Percentiles rank a stretch among this genome's conserved stretches.
These are phyloP conservation scores for Camponotus fellah DNA, from an alignment of 2,888 invertebrate species.

Conservation along the genomic window DNA sequence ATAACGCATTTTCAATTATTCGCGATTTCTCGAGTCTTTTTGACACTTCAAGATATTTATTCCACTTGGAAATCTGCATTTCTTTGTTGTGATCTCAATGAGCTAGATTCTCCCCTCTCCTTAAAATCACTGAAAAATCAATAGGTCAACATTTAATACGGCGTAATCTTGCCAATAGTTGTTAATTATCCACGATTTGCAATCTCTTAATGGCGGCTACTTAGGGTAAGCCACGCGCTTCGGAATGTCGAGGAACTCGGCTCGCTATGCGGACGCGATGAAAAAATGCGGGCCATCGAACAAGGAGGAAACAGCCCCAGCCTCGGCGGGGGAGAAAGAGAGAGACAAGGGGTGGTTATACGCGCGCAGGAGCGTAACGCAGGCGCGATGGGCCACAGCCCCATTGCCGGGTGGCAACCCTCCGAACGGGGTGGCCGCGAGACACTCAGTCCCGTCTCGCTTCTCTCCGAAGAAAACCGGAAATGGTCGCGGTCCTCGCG, in stretches of 20 bases:
- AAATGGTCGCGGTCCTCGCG: slow-evolving; percentile 57
- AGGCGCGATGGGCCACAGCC: slow-evolving; percentile 78
- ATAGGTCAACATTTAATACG: background rate
- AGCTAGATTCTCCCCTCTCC: background rate
- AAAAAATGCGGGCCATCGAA: slow-evolving; percentile 47
- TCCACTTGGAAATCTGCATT: too few species aligned
- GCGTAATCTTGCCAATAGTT: slow-evolving; percentile 18
- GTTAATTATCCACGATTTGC: slow-evolving; percentile 46
- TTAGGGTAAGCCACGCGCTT: slow-evolving; percentile 16
- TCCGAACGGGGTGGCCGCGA: slow-evolving; percentile 74
- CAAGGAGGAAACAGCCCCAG: slow-evolving; percentile 39
- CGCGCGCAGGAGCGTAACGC: slow-evolving; percentile 82
- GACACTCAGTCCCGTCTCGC: slow-evolving; percentile 81
- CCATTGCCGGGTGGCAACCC: slow-evolving; percentile 80
- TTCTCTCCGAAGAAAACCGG: slow-evolving; percentile 74
- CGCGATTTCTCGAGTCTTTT: background rate
- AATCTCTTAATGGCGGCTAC: slow-evolving; percentile 26
- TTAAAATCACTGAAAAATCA: slow-evolving; percentile 34
- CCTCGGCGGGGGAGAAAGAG: slow-evolving; percentile 33
- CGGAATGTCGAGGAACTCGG: slow-evolving; percentile 58
- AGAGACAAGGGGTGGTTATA: slow-evolving; percentile 65
- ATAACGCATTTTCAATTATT: background rate
- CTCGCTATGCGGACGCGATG: slow-evolving; percentile 39
- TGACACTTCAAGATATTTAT: background rate
- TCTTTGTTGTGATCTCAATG: background rate